Base-by-base conservation (phyloP, 2,888 invertebrate genomes). In the Serripes groenlandicus region DNA sequence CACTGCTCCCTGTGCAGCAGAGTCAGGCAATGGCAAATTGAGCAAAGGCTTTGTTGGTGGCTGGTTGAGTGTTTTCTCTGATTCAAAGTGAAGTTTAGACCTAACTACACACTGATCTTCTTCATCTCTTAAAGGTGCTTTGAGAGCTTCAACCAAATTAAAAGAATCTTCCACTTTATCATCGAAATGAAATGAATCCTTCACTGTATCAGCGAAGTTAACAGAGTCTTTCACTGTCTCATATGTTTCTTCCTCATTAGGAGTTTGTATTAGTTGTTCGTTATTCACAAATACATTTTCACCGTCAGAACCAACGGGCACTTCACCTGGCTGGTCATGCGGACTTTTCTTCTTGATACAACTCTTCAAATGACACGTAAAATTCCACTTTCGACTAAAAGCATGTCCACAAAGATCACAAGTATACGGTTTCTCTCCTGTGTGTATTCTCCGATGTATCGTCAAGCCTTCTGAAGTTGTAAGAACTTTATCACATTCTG, bases 361-460 rank as follows among this genome's bases (percentile, higher is more conserved):
- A 62, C 83, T 79, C 70, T 83, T 83, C 18, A 64, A 49, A 64
- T 83, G 83, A 76, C 83, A 83, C 11, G 83, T 83, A 58, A 76
- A 83, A 54, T 83, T 83, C 83, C 83, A 83, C 78, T 83, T 83
- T 54, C 83, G 54, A 34, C 83, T 83, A 62, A 83, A 83, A 21
- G 83, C 78, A 52, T 83, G 83, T 37, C 78, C 78, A 64, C 83
- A 83, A 23, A 83, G 73, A 60, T 79, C 83, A 74, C 83, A 83
- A 28, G 75, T 60, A 56, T 79, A 83, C 11, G 83, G 83, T 58
- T 83, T 83, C 58, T 83, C 83, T 37, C 83, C 83, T 56, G 83
- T 83, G 66, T 83, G 83, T 28, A 83, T n/a, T 21, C 83, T 28
- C 26, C 79, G 32, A 42, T 83, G 83, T 56, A 83, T 83, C 15